Percentiles rank a stretch among this genome's conserved stretches.
Evolutionary conservation across 2,113 vertebrate genomes (phyloP).

Genomic region (Daboia siamensis): DNA sequence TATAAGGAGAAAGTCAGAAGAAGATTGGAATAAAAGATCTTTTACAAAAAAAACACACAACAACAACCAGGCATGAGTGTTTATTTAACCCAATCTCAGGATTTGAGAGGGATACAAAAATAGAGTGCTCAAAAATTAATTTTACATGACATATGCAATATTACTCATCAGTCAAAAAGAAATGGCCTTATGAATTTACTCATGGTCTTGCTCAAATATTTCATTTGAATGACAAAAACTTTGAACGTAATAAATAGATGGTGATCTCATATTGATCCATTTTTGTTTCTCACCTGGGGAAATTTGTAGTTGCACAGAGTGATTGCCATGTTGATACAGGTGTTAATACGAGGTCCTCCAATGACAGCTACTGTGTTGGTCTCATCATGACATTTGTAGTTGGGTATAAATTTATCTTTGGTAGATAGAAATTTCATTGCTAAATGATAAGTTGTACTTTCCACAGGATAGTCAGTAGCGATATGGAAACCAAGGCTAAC

Average conservation of each 20-base stretch:
- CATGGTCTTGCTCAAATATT: not conserved
- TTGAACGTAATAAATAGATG: not conserved
- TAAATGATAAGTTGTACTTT: not conserved
- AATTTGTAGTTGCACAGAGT: not conserved
- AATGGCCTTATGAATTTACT: not conserved
- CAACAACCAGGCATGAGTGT: fast-evolving
- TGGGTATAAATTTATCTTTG: not conserved
- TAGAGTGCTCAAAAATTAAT: too few relatives aligned
- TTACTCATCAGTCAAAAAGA: too few relatives aligned
- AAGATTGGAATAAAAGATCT: not conserved
- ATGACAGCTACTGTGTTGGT: not conserved
- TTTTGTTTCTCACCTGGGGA: not conserved
- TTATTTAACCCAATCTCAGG: too few relatives aligned
- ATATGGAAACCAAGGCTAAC: not conserved
- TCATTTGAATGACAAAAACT: not conserved
- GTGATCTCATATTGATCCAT: not conserved
- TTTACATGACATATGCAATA: too few relatives aligned
- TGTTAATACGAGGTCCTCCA: not conserved
- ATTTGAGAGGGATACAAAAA: too few relatives aligned
- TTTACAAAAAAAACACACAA: not conserved
- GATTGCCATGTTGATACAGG: not conserved
- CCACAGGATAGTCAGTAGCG: fast-evolving
- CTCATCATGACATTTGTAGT: not conserved
- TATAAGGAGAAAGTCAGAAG: not conserved
- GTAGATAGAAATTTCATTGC: not conserved